These are phyloP conservation scores for Orchesellides sinensis DNA, from an alignment of 2,888 invertebrate genomes.

Conservation along the genomic window DNA sequence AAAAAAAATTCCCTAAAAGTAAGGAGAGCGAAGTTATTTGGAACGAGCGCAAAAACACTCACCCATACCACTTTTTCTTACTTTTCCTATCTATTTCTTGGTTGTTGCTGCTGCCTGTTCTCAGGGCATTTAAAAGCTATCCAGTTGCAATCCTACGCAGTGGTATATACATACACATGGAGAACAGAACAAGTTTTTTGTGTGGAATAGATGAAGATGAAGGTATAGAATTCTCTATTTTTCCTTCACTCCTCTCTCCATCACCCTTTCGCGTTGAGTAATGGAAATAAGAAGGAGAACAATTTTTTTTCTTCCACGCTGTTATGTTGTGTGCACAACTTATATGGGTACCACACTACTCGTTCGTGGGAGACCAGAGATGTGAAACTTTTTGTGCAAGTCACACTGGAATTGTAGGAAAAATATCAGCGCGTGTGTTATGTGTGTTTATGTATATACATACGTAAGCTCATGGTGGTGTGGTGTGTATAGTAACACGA, in stretches of 20 bases:
- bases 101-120: background rate
- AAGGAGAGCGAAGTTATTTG: conserved; percentile 23
- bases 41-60: conserved; percentile 44
- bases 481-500: conserved; percentile 13
- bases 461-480: background rate
- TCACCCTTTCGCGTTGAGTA: conserved; percentile 47
- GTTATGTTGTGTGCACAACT: background rate
- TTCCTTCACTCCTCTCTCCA: conserved; percentile 14
- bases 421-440: background rate
- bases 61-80: conserved; percentile 23
- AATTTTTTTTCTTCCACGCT: conserved; percentile 11
- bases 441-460: too few relatives aligned
- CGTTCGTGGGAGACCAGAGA: background rate
- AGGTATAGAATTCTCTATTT: conserved; percentile 39
- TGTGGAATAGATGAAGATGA: conserved; percentile 2
- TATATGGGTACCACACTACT: background rate
- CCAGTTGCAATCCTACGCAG: conserved; percentile 45
- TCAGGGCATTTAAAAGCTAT: conserved; percentile 47
- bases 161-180: too few relatives aligned
- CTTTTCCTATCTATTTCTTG: conserved; percentile 25
- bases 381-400: conserved; percentile 48
- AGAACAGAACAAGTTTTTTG: conserved; percentile 11
- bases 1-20: conserved; percentile 5
- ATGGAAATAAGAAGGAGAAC: conserved; percentile 17
- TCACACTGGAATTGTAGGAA: conserved; percentile 28